These are phyloP conservation scores for Diplogasteroides magnus DNA, from an alignment of 1,140 invertebrate species.

Conservation along the genomic window DNA sequence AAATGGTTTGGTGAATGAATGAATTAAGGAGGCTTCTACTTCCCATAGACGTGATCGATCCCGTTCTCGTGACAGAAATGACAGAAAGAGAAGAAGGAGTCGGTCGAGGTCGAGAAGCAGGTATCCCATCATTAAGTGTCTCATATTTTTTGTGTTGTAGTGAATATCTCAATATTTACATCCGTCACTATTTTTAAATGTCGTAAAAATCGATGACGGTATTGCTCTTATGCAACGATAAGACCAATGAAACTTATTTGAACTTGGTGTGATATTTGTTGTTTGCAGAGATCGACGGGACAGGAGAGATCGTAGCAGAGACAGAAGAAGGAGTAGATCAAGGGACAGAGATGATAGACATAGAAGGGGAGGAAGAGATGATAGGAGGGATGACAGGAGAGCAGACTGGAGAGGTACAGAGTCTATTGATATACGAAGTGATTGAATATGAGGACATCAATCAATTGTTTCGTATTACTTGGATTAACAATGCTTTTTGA, in stretches of 20 bases:
- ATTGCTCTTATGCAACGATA: too few relatives aligned
- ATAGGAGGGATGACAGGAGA: slow-evolving; percentile 23
- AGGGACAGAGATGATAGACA: slow-evolving; percentile 30
- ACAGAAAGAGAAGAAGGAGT: slow-evolving; percentile 17
- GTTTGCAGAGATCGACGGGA: background rate
- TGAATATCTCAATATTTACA: too few relatives aligned
- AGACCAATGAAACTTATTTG: background rate
- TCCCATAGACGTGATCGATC: too few relatives aligned
- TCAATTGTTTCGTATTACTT: background rate
- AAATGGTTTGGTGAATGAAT: too few relatives aligned
- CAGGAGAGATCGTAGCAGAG: slow-evolving; percentile 16
- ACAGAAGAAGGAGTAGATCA: slow-evolving; percentile 2
- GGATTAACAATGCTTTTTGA: slow-evolving; percentile 22
- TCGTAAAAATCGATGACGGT: too few relatives aligned
- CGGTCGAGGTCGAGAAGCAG: slow-evolving; percentile 32
- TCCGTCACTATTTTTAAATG: too few relatives aligned
- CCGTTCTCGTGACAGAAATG: too few relatives aligned
- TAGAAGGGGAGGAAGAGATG: slow-evolving; percentile 25
- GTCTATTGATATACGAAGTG: slow-evolving; percentile 13
- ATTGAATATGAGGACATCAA: slow-evolving; percentile 1
- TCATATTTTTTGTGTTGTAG: too few relatives aligned
- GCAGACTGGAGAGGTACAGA: slow-evolving; percentile 44
- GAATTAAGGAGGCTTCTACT: too few relatives aligned
- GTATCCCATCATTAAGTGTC: too few relatives aligned
- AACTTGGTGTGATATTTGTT: too few relatives aligned